These are phyloP conservation scores for Drosophila cognata DNA, from an alignment of 2,888 invertebrate genomes.

Conservation along the genomic window DNA sequence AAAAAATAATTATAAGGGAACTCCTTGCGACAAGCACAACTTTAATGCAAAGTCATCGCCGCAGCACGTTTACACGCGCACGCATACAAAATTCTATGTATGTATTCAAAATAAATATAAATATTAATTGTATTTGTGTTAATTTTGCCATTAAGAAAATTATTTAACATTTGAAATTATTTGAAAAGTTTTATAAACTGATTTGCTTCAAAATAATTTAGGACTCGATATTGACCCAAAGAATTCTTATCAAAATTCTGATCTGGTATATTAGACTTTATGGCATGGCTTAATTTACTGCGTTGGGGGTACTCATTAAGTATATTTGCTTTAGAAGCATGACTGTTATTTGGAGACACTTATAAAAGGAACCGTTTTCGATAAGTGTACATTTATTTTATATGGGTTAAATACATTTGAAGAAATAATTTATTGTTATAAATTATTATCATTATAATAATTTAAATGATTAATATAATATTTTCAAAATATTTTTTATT, in stretches of 20 bases:
- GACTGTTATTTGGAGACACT: background rate
- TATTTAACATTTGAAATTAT: background rate
- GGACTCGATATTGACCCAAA: background rate
- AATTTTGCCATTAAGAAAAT: background rate
- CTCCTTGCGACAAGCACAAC: slow-evolving; percentile 37
- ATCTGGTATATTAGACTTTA: background rate
- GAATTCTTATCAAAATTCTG: background rate
- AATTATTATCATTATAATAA: background rate
- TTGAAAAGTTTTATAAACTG: background rate
- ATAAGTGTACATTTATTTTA: background rate
- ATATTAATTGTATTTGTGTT: background rate
- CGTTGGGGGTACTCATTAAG: background rate
- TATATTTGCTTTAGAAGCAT: background rate
- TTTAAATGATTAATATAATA: background rate
- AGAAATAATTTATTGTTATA: background rate
- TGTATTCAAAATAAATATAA: background rate
- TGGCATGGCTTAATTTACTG: background rate
- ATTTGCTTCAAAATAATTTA: background rate
- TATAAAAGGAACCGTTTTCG: background rate
- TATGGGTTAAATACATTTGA: background rate
- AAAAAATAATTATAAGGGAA: slow-evolving; percentile 36
- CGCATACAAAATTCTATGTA: background rate
- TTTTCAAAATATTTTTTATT: background rate
- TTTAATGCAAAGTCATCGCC: slow-evolving; percentile 48
- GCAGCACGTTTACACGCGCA: slow-evolving; percentile 24